phyloP scores from a whole-genome alignment of 2,888 invertebrate genomes.

The Oscheius sp. region DNA sequence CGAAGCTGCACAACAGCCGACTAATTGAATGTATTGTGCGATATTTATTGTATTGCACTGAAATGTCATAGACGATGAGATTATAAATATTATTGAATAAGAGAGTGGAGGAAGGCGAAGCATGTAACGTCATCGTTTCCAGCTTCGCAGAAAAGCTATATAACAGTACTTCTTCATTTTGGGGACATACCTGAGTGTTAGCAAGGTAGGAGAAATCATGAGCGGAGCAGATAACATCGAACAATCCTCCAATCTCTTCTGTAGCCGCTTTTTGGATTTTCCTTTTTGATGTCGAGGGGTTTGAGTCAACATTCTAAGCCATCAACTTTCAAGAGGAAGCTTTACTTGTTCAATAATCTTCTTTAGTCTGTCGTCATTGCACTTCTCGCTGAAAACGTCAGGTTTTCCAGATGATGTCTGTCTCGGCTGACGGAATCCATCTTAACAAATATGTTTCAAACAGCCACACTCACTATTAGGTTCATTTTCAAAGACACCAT shows the following conservation, averaged over 20 bases:
- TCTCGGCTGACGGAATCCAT: conserved; percentile 48
- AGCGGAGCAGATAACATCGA: conserved; percentile 59
- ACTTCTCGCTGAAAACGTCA: conserved; percentile 47
- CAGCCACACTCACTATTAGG: conserved; percentile 39
- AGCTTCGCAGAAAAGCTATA: conserved; percentile 55
- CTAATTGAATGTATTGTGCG: conserved; percentile 30
- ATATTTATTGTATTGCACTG: conserved; percentile 33
- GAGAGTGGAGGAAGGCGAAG: conserved; percentile 61
- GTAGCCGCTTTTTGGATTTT: conserved; percentile 58
- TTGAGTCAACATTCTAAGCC: conserved; percentile 49
- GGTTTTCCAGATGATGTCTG: conserved; percentile 1
- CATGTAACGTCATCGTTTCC: conserved; percentile 61
- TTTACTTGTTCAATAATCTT: conserved; percentile 45
- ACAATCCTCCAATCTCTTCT: conserved; percentile 58
- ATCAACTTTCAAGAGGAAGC: not conserved
- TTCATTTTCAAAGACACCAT: conserved; percentile 48
- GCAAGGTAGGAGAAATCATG: conserved; percentile 61
- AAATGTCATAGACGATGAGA: conserved; percentile 1
- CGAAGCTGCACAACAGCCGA: conserved; percentile 32
- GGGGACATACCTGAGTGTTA: conserved; percentile 46
- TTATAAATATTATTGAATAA: conserved; percentile 42
- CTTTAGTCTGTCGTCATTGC: conserved; percentile 55
- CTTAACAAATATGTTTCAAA: conserved; percentile 20
- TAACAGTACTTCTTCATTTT: not conserved
- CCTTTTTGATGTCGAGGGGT: conserved; percentile 58